Evolutionary conservation across 2,888 invertebrate species (phyloP), one percentile per base, ranked within the genome.

Genomic region (Conistra vaccinii): DNA sequence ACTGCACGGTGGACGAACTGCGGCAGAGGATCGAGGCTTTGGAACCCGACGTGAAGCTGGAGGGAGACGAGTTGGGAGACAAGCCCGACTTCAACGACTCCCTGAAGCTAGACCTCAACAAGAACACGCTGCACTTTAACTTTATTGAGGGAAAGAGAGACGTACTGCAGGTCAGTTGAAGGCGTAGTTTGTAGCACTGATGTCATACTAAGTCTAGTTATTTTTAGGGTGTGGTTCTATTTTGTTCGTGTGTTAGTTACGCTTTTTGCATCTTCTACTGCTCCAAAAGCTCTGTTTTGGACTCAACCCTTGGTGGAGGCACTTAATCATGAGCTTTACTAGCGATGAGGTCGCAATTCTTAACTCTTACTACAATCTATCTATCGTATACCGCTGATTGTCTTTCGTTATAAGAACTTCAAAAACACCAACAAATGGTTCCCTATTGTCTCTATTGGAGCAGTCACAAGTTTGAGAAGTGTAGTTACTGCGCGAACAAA

Each of bases 1-100:
- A 97, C 91, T 97, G 97, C 92, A 97, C 97, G 1, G 97, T 97
- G 62, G 97, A 97, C 87, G 97, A 97, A 89, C 91, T 97, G 53
- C 92, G 97, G 71, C 97, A 97, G 84, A 95, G 97, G 85, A 97
- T 97, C 80, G 94, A 94, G 58, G 95, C 91, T 2, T 83, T 96
- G 85, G 95, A 96, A 81, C 95, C 96, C 0, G 95, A 96, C 71
- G 93, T 96, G 23, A 91, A 93, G 80, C 83, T 92, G 74, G 85
- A 85, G 29, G 57, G 75, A 10, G 86, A 92, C 74, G 88, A 89
- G 53, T 88, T 90, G 70, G 87, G 89, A 53, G 92, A 92, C 67
- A 93, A 93, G 80, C 78, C 86, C 0, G 85, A 85, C 69, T 81
- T 78, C 65, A 80, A 63, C 48, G 87, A 87, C 14, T 48, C 81